Base-by-base conservation (phyloP, 2,797 vertebrate genomes). In the Chromis chromis region DNA sequence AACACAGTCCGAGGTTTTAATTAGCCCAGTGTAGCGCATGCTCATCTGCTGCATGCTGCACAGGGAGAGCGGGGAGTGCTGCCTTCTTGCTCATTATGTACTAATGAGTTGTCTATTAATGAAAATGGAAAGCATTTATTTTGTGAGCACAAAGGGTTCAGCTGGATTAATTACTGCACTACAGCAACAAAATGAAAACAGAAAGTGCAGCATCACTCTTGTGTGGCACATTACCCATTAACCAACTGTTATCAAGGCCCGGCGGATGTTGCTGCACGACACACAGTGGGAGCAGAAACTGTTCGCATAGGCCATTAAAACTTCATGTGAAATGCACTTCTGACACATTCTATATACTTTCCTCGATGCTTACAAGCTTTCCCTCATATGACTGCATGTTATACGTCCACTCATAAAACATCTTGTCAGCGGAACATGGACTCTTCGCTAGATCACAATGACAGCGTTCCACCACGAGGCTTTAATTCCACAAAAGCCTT, bases 101-200 rank as follows among this genome's bases (percentile, higher is more conserved):
- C 92, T 94, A 95, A 95, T 95, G 94, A 95, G 91, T 94, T 94
- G 93, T 94, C 94, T 94, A 94, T 94, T 94, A 95, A 94, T 95
- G 93, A 94, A 94, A 94, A 94, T 91, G 92, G 92, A 95, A 94
- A 94, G 93, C 94, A 94, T 94, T 95, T 95, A 94, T 94, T 95
- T 94, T 93, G 91, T 64, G 81, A 91, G 90, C 91, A 91, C 93
- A 92, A 93, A 93, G 92, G 92, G 90, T 94, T 94, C 91, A 91
- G 91, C 89, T 90, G 93, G 93, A 95, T 94, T 95, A 94, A 94
- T 94, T 94, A 94, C 92, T 94, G 92, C 91, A 90, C 93, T 93
- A 92, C 91, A 89, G 91, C 91, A 88, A 83, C 89, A 90, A 89
- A 92, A 94, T 92, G 92, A 93, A 94, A 93, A 92, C 90, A 88